Conservation (phyloP, 2,113 vertebrate genomes). For the Chaenogobius annularis region DNA sequence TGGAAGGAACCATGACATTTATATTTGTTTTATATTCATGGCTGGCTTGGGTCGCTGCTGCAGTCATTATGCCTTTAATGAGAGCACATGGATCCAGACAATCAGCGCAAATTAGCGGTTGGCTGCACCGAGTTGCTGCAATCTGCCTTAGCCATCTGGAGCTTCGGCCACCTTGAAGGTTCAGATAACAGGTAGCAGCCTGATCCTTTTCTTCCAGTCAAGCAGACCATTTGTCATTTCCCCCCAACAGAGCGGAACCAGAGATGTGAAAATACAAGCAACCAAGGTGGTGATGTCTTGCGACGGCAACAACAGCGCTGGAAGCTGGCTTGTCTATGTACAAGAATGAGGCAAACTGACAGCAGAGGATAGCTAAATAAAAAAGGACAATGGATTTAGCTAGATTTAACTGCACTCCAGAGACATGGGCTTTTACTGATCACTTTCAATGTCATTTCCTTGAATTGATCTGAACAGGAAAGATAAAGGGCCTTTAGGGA, state of each 20-base stretch:
- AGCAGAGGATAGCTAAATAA: background rate
- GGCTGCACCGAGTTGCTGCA: slow-evolving; percentile 26
- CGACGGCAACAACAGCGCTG: no score
- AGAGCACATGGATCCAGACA: slow-evolving; percentile 31
- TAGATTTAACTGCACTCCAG: background rate
- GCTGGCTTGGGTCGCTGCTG: background rate
- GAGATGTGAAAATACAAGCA: background rate
- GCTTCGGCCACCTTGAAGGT: slow-evolving; percentile 18
- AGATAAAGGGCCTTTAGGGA: background rate
- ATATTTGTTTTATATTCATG: slow-evolving; percentile 22
- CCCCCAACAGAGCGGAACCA: background rate
- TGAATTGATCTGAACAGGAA: background rate
- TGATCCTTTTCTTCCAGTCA: background rate
- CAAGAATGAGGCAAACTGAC: background rate
- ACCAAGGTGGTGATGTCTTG: background rate
- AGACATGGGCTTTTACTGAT: background rate
- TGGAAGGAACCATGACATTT: background rate
- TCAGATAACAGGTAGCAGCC: slow-evolving; percentile 33
- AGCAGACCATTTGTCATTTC: slow-evolving; percentile 48
- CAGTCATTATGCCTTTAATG: slow-evolving; percentile 30
- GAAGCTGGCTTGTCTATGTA: background rate
- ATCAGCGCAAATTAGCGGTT: slow-evolving; percentile 34
- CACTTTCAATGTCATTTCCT: background rate
- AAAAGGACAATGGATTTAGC: background rate
- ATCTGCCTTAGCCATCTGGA: slow-evolving; percentile 54